Conservation (phyloP, 2,113 vertebrate species). For the Loxodonta africana region DNA sequence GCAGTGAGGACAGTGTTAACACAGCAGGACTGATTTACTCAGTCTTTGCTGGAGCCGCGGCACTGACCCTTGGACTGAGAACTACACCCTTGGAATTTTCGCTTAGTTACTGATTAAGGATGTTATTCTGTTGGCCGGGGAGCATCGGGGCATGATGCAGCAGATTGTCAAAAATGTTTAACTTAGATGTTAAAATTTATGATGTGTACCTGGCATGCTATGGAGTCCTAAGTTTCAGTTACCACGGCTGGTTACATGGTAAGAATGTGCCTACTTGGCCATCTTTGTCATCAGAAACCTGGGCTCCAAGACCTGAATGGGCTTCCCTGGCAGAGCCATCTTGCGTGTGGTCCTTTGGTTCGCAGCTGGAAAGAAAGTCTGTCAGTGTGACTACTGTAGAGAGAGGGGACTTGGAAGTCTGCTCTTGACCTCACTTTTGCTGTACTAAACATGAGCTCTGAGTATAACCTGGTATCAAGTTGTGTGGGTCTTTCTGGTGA, state of each 20-base stretch:
- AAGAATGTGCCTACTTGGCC: neutral
- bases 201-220: neutral
- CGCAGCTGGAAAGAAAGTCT: neutral
- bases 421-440: neutral
- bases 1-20: neutral
- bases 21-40: neutral
- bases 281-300: neutral
- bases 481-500: fast-evolving
- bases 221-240: neutral
- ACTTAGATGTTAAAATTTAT: neutral
- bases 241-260: neutral
- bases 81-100: neutral
- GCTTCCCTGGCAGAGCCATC: neutral
- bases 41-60: neutral
- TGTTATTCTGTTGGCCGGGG: neutral
- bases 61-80: neutral
- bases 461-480: neutral
- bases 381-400: neutral
- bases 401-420: neutral
- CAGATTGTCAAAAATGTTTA: neutral
- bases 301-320: neutral
- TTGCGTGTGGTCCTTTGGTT: neutral
- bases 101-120: neutral
- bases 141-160: too few species aligned
- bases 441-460: neutral